Base-by-base conservation (phyloP, 1,140 invertebrate species). In the Anastrepha obliqua region DNA sequence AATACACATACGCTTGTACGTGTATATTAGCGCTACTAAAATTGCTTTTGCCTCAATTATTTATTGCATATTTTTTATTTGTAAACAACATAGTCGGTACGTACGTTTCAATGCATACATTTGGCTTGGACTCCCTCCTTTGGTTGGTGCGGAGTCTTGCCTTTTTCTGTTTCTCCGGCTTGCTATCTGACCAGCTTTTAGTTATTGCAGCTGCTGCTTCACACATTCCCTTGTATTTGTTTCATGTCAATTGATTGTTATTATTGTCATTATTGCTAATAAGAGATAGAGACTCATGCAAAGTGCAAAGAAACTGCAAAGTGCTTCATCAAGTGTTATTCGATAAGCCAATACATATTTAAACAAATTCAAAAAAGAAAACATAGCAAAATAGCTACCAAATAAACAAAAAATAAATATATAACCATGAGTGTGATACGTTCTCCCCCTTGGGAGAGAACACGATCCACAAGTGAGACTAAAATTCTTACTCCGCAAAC, bases 151-250 rank as follows among this genome's bases (percentile, higher is more conserved):
- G 44, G 67, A 44, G 67, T 13, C 11, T 17, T 47, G 67, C 39
- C 11, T 70, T 67, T 29, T 39, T 42, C 13, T 29, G 17, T 51
- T 13, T 47, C 70, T 47, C 47, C 8, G 17, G 20, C 55, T 55
- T 81, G 74, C 47, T 81, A 20, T 81, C 47, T 81, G 74, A 55
- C 74, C 55, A 55, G 5, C 17, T 81, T 58, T 20, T 42, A 47
- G 39, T 74, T 74, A 74, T 74, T 74, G 17, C 42, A 1, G 44
- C n/a, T 74, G 67, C 39, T 4, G 29, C 29, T 70, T 44, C 65
- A 42, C 39, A 29, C 29, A 67, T 67, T 67, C 44, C 13, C 74
- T 20, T 81, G 47, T 39, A 44, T 74, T 74, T 74, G 3, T 47
- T 44, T 58, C 1, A 9, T 7, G 55, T 55, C 74, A 58, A 44